Evolutionary conservation across 2,888 invertebrate species (phyloP).

Genomic region (Phania funesta): DNA sequence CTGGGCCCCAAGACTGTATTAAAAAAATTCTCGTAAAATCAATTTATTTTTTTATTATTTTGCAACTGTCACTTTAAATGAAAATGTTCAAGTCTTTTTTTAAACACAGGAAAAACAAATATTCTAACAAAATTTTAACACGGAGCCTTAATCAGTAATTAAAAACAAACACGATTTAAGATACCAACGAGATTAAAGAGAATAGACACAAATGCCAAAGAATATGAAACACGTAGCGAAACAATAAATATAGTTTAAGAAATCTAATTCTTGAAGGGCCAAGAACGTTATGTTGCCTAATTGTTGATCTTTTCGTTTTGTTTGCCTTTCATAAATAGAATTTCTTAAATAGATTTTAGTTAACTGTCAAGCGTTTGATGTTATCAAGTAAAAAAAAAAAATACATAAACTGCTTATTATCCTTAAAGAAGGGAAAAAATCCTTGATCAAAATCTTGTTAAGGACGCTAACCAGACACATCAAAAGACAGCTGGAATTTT

Average conservation of each 20-base stretch:
- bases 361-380: conserved; percentile 39
- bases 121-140: too few species aligned
- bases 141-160: too few species aligned
- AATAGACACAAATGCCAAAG: not conserved
- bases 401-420: conserved; percentile 54
- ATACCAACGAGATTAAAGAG: not conserved
- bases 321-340: not conserved
- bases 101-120: too few species aligned
- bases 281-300: not conserved
- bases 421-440: conserved; percentile 34
- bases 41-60: too few species aligned
- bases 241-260: conserved; percentile 5
- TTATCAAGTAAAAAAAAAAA: conserved; percentile 59
- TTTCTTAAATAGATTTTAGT: conserved; percentile 12
- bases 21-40: too few species aligned
- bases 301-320: not conserved
- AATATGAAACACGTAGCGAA: not conserved
- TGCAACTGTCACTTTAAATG: too few species aligned
- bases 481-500: conserved; percentile 56
- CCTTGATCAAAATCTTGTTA: conserved; percentile 62
- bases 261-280: not conserved
- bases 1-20: too few species aligned
- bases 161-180: conserved; percentile 22
- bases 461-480: conserved; percentile 5
- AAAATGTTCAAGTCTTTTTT: too few species aligned